These are phyloP conservation scores for Oryzias woworae DNA, from an alignment of 2,113 vertebrate genomes.

Conservation along the genomic window DNA sequence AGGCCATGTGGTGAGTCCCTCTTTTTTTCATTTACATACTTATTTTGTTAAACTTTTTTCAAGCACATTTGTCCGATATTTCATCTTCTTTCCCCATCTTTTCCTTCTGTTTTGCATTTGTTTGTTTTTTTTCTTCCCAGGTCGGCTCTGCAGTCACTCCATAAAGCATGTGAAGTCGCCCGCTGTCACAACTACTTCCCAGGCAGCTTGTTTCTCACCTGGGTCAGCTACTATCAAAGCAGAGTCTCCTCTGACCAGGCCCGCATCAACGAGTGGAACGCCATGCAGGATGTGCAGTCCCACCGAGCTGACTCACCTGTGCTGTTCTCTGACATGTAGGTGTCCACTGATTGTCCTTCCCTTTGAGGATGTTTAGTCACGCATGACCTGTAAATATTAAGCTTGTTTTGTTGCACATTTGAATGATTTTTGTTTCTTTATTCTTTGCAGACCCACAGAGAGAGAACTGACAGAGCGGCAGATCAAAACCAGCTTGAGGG, in stretches of 20 bases:
- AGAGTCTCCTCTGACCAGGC: constrained; percentile 91
- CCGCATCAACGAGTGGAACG: constrained; percentile 96
- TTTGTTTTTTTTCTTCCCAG: constrained; percentile 58
- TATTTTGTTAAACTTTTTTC: neutral
- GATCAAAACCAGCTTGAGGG: constrained; percentile 91
- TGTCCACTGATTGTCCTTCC: neutral
- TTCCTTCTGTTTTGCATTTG: neutral
- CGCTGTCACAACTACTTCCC: constrained; percentile 96
- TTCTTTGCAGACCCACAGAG: constrained; percentile 87
- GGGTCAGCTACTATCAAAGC: constrained; percentile 98
- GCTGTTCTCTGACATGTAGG: constrained; percentile 94
- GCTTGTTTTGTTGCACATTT: neutral
- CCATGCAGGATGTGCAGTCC: constrained; percentile 95
- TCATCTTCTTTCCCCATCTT: neutral
- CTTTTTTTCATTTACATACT: neutral
- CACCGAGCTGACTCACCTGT: constrained; percentile 93
- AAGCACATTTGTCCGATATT: neutral
- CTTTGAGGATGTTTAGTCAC: neutral
- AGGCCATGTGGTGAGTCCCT: constrained; percentile 95
- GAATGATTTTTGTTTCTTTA: neutral
- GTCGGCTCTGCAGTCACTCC: constrained; percentile 95
- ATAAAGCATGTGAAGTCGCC: constrained; percentile 96
- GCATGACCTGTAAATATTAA: neutral
- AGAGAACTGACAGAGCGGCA: constrained; percentile 91
- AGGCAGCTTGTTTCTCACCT: constrained; percentile 95